Percentiles rank a stretch among this genome's conserved stretches.
phyloP scores from a whole-genome alignment of 2,888 invertebrate species.

The Teinopalpus imperialis region DNA sequence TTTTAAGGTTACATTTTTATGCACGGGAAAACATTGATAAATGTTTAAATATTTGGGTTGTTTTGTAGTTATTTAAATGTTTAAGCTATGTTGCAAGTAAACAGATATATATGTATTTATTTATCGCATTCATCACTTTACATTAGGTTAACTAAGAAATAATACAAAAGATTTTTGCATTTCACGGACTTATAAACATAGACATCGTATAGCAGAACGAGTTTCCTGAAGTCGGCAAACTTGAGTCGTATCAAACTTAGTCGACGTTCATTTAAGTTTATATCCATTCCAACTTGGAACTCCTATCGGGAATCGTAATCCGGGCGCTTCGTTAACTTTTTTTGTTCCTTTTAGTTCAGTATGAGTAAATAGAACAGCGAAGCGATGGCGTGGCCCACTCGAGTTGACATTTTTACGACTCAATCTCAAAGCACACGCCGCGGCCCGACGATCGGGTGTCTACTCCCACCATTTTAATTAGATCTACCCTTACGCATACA shows the following conservation, averaged over 20 bases:
- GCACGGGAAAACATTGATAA: too few relatives aligned
- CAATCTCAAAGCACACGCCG: slow-evolving; percentile 73
- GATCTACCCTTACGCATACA: slow-evolving; percentile 45
- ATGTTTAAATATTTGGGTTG: too few relatives aligned
- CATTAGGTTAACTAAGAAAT: too few relatives aligned
- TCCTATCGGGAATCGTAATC: slow-evolving; percentile 51
- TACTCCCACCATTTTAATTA: slow-evolving; percentile 59
- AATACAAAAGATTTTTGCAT: too few relatives aligned
- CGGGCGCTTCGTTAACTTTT: slow-evolving; percentile 47
- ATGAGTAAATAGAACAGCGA: slow-evolving; percentile 66
- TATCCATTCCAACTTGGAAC: slow-evolving; percentile 46
- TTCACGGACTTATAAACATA: slow-evolving; percentile 13
- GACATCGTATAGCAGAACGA: slow-evolving; percentile 20
- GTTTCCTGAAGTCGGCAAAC: slow-evolving; percentile 47
- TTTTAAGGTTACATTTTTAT: too few relatives aligned
- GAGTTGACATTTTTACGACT: slow-evolving; percentile 80
- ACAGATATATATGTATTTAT: too few relatives aligned
- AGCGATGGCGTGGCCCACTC: slow-evolving; percentile 67
- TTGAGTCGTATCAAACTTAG: slow-evolving; percentile 50
- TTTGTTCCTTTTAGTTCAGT: slow-evolving; percentile 51
- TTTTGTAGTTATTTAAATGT: too few relatives aligned
- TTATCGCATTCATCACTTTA: too few relatives aligned
- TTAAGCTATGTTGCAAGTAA: too few relatives aligned
- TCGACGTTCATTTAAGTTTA: slow-evolving; percentile 54
- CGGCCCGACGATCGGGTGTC: slow-evolving; percentile 57